phyloP scores from a whole-genome alignment of 2,797 vertebrate genomes.

The Neomorphus geoffroyi region DNA sequence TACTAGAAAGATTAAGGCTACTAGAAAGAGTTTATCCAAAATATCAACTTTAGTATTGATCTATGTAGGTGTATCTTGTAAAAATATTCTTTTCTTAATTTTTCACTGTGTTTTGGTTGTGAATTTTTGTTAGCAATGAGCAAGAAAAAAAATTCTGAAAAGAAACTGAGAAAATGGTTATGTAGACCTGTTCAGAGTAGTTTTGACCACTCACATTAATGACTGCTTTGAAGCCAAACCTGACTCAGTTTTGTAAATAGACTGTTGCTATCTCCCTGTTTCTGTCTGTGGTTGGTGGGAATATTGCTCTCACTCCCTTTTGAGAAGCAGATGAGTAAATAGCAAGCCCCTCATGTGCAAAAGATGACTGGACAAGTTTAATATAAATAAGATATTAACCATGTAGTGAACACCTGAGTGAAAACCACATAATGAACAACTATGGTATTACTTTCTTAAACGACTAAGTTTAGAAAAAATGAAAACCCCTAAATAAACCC shows the following conservation, averaged over 20 bases:
- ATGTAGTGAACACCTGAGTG: neutral
- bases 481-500: neutral
- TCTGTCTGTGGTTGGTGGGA: neutral
- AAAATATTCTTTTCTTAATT: neutral
- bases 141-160: neutral
- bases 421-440: neutral
- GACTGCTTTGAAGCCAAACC: neutral
- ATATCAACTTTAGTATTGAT: neutral
- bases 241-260: neutral
- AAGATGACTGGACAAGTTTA: neutral
- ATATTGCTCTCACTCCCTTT: neutral
- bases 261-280: neutral
- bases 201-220: neutral
- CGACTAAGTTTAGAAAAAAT: neutral
- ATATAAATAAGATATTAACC: neutral
- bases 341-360: neutral
- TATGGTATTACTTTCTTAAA: neutral
- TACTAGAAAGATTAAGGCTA: too few relatives aligned
- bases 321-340: neutral
- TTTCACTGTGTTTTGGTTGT: neutral
- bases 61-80: neutral
- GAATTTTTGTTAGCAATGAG: neutral
- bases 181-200: neutral
- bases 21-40: neutral
- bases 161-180: neutral